A percentile compares a stretch with the other conserved stretches of the same genome.
Evolutionary conservation across 1,140 invertebrate species (phyloP).

Genomic region (Batillaria attramentaria): DNA sequence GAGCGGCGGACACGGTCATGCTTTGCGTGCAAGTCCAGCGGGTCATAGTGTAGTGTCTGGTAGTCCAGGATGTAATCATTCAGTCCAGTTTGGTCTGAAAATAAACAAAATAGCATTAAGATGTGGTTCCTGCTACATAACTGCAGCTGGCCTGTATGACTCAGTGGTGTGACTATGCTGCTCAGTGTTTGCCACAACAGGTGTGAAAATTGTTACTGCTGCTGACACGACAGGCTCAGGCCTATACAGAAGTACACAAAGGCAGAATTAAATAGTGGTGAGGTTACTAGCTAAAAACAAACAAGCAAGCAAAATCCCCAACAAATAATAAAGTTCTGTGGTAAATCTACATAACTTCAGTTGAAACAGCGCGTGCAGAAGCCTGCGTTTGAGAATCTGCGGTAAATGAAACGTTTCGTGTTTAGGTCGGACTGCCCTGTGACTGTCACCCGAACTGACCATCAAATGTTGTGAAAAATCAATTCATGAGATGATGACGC

Average conservation of each 20-base stretch:
- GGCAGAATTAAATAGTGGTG: not conserved
- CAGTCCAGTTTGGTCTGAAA: conserved; percentile 73
- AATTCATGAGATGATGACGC: too few relatives aligned
- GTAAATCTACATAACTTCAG: too few relatives aligned
- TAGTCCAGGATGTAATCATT: conserved; percentile 96
- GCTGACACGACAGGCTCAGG: not conserved
- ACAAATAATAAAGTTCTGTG: too few relatives aligned
- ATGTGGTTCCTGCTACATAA: not conserved
- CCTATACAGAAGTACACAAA: not conserved
- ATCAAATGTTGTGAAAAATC: too few relatives aligned
- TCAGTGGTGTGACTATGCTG: not conserved
- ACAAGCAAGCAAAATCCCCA: too few relatives aligned
- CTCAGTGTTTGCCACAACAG: not conserved
- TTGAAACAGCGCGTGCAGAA: too few relatives aligned
- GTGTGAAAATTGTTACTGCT: not conserved
- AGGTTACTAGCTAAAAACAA: too few relatives aligned
- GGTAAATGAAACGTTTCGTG: too few relatives aligned
- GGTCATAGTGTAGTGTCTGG: conserved; percentile 89
- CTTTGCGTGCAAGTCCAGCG: conserved; percentile 66
- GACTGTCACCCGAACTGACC: too few relatives aligned
- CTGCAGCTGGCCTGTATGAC: not conserved
- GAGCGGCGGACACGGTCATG: conserved; percentile 30
- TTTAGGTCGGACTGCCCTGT: too few relatives aligned
- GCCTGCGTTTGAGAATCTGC: too few relatives aligned
- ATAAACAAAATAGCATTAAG: conserved; percentile 21